These are phyloP conservation scores for Alviniconcha strummeri DNA, from an alignment of 2,888 invertebrate species.

Conservation along the genomic window DNA sequence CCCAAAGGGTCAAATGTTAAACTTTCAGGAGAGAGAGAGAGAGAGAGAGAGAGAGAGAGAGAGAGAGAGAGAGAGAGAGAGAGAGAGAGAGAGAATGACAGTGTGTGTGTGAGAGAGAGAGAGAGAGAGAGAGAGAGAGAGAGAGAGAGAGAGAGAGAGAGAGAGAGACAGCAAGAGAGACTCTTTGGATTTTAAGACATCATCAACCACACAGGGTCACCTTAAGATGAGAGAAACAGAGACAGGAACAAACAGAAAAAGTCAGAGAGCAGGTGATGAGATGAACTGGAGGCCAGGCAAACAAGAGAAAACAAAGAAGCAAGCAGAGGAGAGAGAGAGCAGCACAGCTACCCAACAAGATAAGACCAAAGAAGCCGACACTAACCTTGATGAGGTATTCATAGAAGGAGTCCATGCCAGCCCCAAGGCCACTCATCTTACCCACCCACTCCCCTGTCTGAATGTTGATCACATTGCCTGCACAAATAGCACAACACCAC, in stretches of 20 bases:
- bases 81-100: neutral
- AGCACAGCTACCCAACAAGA: too few relatives aligned
- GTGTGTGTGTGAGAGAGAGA: neutral
- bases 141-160: neutral
- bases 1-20: too few relatives aligned
- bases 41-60: neutral
- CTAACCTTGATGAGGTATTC: conserved; percentile 79
- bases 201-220: neutral
- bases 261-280: neutral
- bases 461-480: conserved; percentile 80
- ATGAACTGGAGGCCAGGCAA: neutral
- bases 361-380: too few relatives aligned
- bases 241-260: neutral
- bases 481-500: neutral
- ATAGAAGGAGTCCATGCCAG: conserved; percentile 80
- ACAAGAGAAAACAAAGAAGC: too few relatives aligned
- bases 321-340: too few relatives aligned
- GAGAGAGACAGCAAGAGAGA: neutral
- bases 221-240: neutral
- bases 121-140: neutral
- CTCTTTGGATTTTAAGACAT: neutral
- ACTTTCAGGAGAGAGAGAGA: neutral
- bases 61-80: neutral
- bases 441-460: conserved; percentile 80
- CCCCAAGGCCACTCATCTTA: conserved; percentile 78